These are phyloP conservation scores for Acrobasis consociella DNA, from an alignment of 2,888 invertebrate species.

Conservation along the genomic window DNA sequence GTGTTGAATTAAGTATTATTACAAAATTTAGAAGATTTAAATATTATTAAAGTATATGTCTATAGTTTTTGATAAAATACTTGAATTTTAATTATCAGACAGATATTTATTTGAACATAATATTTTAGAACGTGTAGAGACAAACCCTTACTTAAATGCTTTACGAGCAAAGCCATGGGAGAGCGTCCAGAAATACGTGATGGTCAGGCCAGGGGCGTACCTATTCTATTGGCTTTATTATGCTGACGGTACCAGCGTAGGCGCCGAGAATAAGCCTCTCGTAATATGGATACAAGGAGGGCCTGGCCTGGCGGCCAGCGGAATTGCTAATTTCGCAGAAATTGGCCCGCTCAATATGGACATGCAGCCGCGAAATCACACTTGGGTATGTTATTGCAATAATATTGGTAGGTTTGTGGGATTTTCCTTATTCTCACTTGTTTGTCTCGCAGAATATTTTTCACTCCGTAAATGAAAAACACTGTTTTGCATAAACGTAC, in stretches of 20 bases:
- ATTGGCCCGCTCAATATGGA: conserved; percentile 89
- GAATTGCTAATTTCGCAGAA: conserved; percentile 93
- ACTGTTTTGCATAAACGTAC: no score
- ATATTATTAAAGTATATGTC: not conserved
- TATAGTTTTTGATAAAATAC: not conserved
- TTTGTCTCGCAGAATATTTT: not conserved
- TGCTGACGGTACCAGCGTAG: conserved; percentile 84
- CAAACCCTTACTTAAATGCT: conserved; percentile 59
- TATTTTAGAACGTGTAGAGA: conserved; percentile 32
- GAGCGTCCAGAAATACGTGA: conserved; percentile 87
- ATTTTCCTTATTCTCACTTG: not conserved
- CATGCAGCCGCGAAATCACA: conserved; percentile 85
- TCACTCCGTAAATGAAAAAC: conserved; percentile 3
- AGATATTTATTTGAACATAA: no score
- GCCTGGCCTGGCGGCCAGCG: conserved; percentile 92
- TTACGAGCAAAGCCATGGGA: conserved; percentile 49
- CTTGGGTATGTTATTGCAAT: conserved; percentile 84
- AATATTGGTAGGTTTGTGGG: not conserved
- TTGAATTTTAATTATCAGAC: not conserved
- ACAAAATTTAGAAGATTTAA: not conserved
- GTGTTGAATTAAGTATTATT: not conserved
- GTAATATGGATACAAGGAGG: conserved; percentile 96
- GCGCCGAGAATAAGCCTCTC: conserved; percentile 84
- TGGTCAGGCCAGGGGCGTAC: conserved; percentile 88
- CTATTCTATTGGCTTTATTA: conserved; percentile 96